Conservation (phyloP, 2,113 vertebrate species). For the Tragelaphus strepsiceros region DNA sequence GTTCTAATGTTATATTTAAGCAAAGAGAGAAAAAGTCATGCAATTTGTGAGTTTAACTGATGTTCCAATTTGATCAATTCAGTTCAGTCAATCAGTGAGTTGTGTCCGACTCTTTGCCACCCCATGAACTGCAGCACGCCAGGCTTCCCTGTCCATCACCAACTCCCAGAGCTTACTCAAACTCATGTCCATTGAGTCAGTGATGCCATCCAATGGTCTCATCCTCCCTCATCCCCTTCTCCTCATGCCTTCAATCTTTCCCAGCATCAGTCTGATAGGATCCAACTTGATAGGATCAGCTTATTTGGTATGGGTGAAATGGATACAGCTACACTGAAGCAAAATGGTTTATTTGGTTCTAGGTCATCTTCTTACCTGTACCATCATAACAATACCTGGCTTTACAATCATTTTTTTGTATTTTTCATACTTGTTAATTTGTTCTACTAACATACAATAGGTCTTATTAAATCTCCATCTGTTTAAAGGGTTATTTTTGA, state of each 20-base stretch:
- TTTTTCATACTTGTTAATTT: neutral
- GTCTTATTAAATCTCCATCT: neutral
- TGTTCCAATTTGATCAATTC: neutral
- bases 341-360: neutral
- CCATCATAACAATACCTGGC: neutral
- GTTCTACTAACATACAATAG: neutral
- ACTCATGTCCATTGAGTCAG: neutral
- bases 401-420: neutral
- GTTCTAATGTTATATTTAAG: neutral
- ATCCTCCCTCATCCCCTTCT: neutral
- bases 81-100: neutral
- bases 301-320: neutral
- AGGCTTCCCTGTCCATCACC: neutral
- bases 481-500: neutral
- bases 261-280: neutral
- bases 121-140: neutral
- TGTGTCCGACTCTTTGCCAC: fast-evolving
- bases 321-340: neutral
- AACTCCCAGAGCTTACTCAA: neutral
- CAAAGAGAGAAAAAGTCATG: neutral
- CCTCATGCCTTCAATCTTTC: neutral
- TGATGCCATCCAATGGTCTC: neutral
- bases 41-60: neutral
- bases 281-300: neutral
- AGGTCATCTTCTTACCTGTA: neutral